Percentiles rank a stretch among this genome's conserved stretches.
phyloP scores from a whole-genome alignment of 2,797 vertebrate species.

The Chromobotia macracanthus region DNA sequence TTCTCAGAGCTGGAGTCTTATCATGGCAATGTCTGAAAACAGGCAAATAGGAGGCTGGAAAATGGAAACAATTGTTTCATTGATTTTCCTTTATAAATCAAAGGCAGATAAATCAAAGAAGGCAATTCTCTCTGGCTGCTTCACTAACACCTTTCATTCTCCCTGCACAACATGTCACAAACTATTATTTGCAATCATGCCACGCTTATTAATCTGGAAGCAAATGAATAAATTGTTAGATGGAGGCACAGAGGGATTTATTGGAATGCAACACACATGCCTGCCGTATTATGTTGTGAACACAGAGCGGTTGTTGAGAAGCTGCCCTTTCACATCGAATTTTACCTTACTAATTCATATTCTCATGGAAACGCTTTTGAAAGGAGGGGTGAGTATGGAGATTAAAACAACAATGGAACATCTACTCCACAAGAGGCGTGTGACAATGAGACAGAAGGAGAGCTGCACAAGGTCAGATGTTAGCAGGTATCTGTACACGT shows the following conservation, averaged over 20 bases:
- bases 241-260: slow-evolving; percentile 71
- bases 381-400: slow-evolving; percentile 52
- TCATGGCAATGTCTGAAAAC: slow-evolving; percentile 83
- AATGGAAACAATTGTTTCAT: slow-evolving; percentile 87
- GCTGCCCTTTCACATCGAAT: slow-evolving; percentile 61
- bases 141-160: slow-evolving; percentile 74
- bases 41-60: slow-evolving; percentile 83
- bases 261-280: slow-evolving; percentile 64
- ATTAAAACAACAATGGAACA: slow-evolving; percentile 62
- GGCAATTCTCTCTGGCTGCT: slow-evolving; percentile 82
- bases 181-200: slow-evolving; percentile 85
- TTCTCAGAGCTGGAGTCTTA: slow-evolving; percentile 84
- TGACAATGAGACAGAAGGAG: slow-evolving; percentile 48
- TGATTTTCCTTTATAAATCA: slow-evolving; percentile 89
- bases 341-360: slow-evolving; percentile 63
- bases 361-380: slow-evolving; percentile 55
- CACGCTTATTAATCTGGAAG: slow-evolving; percentile 78
- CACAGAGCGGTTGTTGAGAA: slow-evolving; percentile 58
- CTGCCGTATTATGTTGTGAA: slow-evolving; percentile 66
- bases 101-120: slow-evolving; percentile 88
- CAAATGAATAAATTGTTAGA: slow-evolving; percentile 68
- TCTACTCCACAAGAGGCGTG: slow-evolving; percentile 51
- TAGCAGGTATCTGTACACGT: slow-evolving; percentile 46
- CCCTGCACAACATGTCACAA: slow-evolving; percentile 85
- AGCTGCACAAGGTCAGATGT: slow-evolving; percentile 55